Conservation (phyloP, 1,140 invertebrate species). For the Dufourea novaeangliae region DNA sequence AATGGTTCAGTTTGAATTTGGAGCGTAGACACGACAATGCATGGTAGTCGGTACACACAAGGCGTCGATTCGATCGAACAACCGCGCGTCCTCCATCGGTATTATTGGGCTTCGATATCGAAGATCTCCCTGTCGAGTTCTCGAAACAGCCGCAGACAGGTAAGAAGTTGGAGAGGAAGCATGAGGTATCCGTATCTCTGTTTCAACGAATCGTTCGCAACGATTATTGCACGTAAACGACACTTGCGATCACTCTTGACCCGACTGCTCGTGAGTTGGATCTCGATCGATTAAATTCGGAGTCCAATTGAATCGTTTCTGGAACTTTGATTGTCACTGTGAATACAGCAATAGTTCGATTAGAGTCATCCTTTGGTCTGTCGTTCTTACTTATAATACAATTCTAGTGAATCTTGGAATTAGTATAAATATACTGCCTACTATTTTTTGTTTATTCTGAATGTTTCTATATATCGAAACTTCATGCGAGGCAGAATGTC, state of each 20-base stretch:
- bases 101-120: conserved; percentile 8
- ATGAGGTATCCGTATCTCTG: too few species aligned
- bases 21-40: conserved; percentile 46
- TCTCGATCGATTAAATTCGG: neutral
- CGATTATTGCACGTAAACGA: too few species aligned
- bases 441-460: neutral
- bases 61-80: neutral
- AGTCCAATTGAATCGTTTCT: neutral
- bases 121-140: conserved; percentile 17
- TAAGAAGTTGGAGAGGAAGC: conserved; percentile 49
- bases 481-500: neutral
- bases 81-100: neutral
- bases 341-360: neutral
- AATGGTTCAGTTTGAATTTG: conserved; percentile 42
- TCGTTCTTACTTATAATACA: neutral
- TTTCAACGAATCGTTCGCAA: too few species aligned
- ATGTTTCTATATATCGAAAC: too few species aligned
- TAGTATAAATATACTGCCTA: neutral
- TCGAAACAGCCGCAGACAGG: conserved; percentile 34
- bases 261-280: conserved; percentile 23
- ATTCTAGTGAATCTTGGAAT: neutral
- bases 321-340: neutral
- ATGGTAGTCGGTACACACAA: conserved; percentile 34
- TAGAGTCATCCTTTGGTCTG: neutral
- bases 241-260: conserved; percentile 1